These are phyloP conservation scores for Chelonus insularis DNA, from an alignment of 1,140 invertebrate genomes.

Conservation along the genomic window DNA sequence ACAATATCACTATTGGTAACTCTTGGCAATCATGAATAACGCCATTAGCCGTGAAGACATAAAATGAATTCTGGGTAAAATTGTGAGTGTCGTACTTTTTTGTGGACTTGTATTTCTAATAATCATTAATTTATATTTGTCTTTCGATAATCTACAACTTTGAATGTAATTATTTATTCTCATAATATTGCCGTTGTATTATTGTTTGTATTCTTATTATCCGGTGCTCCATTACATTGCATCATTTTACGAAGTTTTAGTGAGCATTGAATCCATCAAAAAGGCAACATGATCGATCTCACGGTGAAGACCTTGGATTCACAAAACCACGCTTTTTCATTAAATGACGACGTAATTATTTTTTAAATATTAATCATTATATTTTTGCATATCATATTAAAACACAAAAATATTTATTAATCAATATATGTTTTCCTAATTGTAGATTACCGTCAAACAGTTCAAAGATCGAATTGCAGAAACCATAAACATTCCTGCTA, in stretches of 20 bases:
- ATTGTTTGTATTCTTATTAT: too few species aligned
- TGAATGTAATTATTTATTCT: too few species aligned
- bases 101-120: too few species aligned
- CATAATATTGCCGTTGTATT: too few species aligned
- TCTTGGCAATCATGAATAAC: too few species aligned
- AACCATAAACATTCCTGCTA: constrained; percentile 74
- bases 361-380: not conserved
- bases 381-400: not conserved
- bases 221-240: too few species aligned
- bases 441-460: constrained; percentile 81
- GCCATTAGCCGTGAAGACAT: too few species aligned
- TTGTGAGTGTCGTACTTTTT: too few species aligned
- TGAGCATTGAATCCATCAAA: not conserved
- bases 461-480: constrained; percentile 85
- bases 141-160: too few species aligned
- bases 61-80: too few species aligned
- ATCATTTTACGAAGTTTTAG: not conserved
- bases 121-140: too few species aligned
- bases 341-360: constrained; percentile 82
- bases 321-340: constrained; percentile 81
- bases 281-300: constrained; percentile 71
- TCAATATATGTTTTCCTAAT: constrained; percentile 32
- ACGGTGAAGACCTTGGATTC: constrained; percentile 94
- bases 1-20: too few species aligned
- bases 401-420: not conserved